Base-by-base conservation (phyloP, 1,140 invertebrate genomes). In the Drosophila hydei region DNA sequence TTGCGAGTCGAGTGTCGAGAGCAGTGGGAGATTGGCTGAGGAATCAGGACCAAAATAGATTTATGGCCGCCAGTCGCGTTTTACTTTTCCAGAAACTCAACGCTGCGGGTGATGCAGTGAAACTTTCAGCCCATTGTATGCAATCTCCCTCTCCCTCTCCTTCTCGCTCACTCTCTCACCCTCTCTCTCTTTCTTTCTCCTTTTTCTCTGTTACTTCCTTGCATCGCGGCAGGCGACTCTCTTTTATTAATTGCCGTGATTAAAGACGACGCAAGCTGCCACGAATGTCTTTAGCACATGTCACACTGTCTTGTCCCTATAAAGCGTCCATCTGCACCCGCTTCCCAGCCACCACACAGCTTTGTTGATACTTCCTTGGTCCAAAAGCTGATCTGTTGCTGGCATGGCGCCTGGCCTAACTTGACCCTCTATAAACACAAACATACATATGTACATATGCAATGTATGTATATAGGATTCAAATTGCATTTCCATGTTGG, bases 401-500 rank as follows among this genome's bases (percentile, higher is more conserved):
- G 59, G 68, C 73, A 76, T 76, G 68, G 68, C 71, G 47, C 45
- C 2, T 83, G 79, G 72, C 79, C 77, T 42, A 68, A 67, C 77
- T 84, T 85, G 81, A 87, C 77, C 80, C 79, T 33, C 30, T 12
- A 33, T 33, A 33, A n/a, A n/a, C 1, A 12, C 30, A 6, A 33
- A 11, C 30, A 33, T 11, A 33, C 25, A 7, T 27, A 6, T 7
- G 1, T 33, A 11, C 9, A 33, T 33, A 33, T 2, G 12, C 30
- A 12, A 33, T 12, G 30, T 33, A 33, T 3, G 9, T 33, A 11
- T 25, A 16, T 58, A 77, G 64, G 69, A 87, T 65, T 70, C 77
- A 72, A 85, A 85, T 85, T 87, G 56, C 74, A 88, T 85, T 85
- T 87, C 74, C 77, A 85, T 85, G 77, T 85, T 77, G 74, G 65